Conservation (phyloP, 2,113 vertebrate genomes). For the Solea senegalensis region DNA sequence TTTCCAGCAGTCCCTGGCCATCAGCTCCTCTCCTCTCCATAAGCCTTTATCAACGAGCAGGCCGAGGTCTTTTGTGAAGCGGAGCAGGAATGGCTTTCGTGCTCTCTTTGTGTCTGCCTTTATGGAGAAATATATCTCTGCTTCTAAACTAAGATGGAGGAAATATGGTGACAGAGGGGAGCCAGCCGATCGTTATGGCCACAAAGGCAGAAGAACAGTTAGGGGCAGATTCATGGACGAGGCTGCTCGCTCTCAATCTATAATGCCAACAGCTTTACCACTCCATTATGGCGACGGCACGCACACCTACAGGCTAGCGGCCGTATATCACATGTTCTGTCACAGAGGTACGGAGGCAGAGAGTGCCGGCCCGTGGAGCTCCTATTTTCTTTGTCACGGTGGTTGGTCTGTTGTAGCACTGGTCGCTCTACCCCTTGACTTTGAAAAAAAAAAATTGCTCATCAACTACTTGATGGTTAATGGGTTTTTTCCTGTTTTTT, state of each 20-base stretch:
- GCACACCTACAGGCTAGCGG: constrained; percentile 49
- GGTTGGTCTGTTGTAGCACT: not conserved
- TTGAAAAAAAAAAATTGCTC: not conserved
- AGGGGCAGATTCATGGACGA: constrained; percentile 79
- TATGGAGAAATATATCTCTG: constrained; percentile 78
- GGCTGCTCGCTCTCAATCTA: constrained; percentile 65
- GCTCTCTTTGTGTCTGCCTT: constrained; percentile 73
- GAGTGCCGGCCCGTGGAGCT: constrained; percentile 7
- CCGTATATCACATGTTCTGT: constrained; percentile 65
- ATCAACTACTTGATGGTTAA: not conserved
- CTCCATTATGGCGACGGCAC: constrained; percentile 75
- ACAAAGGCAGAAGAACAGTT: constrained; percentile 78
- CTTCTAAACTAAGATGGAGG: constrained; percentile 79
- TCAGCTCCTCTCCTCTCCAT: constrained; percentile 62
- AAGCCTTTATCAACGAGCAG: constrained; percentile 72
- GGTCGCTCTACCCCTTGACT: not conserved
- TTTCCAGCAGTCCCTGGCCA: constrained; percentile 57
- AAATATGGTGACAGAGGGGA: constrained; percentile 77
- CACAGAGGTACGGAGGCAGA: constrained; percentile 33
- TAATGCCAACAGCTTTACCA: constrained; percentile 76
- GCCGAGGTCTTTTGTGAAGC: constrained; percentile 66
- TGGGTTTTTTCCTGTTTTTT: not conserved
- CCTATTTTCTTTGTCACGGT: not conserved
- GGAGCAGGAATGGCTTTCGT: constrained; percentile 49
- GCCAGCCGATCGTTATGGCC: constrained; percentile 74